Base-by-base conservation (phyloP, 2,113 vertebrate species). In the Pangasianodon gigas region DNA sequence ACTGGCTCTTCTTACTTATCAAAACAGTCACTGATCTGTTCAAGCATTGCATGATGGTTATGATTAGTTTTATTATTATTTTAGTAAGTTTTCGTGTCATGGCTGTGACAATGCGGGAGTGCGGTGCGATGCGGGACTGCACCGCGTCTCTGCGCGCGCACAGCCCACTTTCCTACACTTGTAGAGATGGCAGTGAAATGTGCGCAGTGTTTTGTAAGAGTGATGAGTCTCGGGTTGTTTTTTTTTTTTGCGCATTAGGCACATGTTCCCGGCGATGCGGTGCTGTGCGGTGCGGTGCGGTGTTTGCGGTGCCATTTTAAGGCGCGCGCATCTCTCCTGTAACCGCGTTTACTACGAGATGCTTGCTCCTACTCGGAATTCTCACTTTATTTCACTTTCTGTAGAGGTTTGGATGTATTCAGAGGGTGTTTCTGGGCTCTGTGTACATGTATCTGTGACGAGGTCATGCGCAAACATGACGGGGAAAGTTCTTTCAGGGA, bases 41-140 rank as follows among this genome's bases (percentile, higher is more conserved):
- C 48, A 26, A 37, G 19, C 48, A 11, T 75, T 41, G n/a, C 48
- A 37, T 1, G 37, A 37, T 37, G 37, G 1, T 37, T 37, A 37
- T 1, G 37, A 37, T 37, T 37, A 37, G 37, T 37, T 37, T 37
- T 37, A 37, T 37, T 37, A 1, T 37, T 37, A 37, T 37, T 87
- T 86, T 41, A 41, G 48, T 88, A 92, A 92, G 92, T 92, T 92
- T 86, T 60, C 29, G 6, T 54, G 87, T 84, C 56, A 13, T 52
- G 62, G 29, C 6, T 51, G 85, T 87, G 89, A 87, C 84, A 82
- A 67, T 87, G 86, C 37, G 37, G 37, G 37, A 37, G 37, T 37
- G 37, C 37, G 37, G 37, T 37, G 37, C 82, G 48, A 62, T 26
- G 86, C 75, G 62, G 48, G 60, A 51, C 8, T 44, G 79, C 21